Base-by-base conservation (phyloP, 2,797 vertebrate species). In the Halcyon chelicuti region DNA sequence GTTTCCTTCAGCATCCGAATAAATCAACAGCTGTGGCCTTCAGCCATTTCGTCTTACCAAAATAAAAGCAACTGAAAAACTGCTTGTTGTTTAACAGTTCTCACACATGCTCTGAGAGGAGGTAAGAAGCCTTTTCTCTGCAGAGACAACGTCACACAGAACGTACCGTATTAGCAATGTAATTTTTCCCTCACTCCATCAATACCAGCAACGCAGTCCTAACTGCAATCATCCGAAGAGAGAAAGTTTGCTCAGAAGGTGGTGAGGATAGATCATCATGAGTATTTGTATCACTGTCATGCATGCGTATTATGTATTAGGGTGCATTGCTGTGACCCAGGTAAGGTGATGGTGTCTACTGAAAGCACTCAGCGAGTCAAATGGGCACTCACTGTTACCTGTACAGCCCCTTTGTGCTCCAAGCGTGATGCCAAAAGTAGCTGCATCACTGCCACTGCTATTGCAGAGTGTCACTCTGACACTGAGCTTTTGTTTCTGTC, bases 1-100 rank as follows among this genome's bases (percentile, higher is more conserved):
- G 73, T 94, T 96, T 96, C 94, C 93, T 93, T 92, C 4, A 0
- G 89, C 76, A 84, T 72, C 70, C 94, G 93, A 96, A 94, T 94
- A 91, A 78, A 96, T 94, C 85, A 86, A 78, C 93, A 94, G 96
- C 96, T 96, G 91, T 90, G 89, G 87, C 91, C 84, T 91, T 91
- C 91, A 75, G 85, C 76, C 55, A 12, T 81, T 93, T 83, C 84
- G 62, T 80, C 85, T 81, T 86, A 72, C 49, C 76, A 86, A 90
- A 95, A 81, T 62, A 88, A 86, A 78, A 94, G 93, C 77, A 15
- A 67, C 0, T 3, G 46, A 55, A 72, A 83, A 91, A 28, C 58
- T 58, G 65, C 54, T 70, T 42, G 3, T 76, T 87, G 29, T 88
- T 87, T 46, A 66, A 58, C 55, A 63, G 80, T 26, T 76, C 84